Base-by-base conservation (phyloP, 2,797 vertebrate species). In the Discoglossus pictus region DNA sequence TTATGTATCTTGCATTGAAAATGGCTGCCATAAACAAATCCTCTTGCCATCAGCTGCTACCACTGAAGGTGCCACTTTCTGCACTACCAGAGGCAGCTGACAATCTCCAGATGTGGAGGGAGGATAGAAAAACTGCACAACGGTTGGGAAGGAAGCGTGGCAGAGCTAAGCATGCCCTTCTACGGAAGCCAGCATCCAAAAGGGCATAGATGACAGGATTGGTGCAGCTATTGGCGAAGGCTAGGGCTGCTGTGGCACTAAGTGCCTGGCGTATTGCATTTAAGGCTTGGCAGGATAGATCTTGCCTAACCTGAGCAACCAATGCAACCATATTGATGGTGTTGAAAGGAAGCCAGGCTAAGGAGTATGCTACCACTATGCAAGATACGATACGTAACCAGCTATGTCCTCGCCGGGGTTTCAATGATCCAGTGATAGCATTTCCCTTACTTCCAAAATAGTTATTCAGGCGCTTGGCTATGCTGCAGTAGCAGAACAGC, bases 261-360 rank as follows among this genome's bases (percentile, higher is more conserved):
- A 92, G 73, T 6, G 90, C 91, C 35, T 82, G 76, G 2, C 12
- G 56, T 20, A 90, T 68, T 7, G 67, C 43, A 24, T 17, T 27
- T 15, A 27, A n/a, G 1, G 54, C 40, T 0, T 61, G 24, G 48
- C 87, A 81, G 17, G 79, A 50, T 1, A 81, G 53, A 1, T 71
- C 4, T 2, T 12, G 34, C 16, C 72, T 64, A 6, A 92, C 76
- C 1, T 54, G 51, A 1, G 61, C 80, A 61, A 75, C 40, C 4
- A 90, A 74, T 4, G 75, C 74, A 20, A 89, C 64, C 11, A 75
- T 73, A 60, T 90, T 93, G 69, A 94, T 88, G 8, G 83, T 18
- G 48, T 91, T 88, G 77, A 87, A 94, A 1, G 94, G 94, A 13
- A 95, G 74, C 94, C 94, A 96, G 75, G 90, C 93, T 61, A 88